Evolutionary conservation across 2,797 vertebrate genomes (phyloP).

Genomic region (Melanotaenia boesemani): DNA sequence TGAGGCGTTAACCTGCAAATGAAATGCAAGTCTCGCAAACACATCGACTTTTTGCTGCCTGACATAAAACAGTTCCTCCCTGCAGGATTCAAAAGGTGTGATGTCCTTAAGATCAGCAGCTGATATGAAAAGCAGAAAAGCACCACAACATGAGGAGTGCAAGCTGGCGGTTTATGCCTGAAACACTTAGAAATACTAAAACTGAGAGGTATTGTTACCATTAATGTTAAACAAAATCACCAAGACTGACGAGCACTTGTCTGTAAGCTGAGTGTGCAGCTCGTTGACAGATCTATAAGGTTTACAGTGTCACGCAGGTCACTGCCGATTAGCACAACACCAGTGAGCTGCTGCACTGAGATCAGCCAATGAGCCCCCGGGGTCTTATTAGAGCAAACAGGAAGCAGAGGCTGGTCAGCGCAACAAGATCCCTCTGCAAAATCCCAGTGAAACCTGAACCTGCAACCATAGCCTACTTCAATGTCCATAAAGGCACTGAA

Average conservation of each 20-base stretch:
- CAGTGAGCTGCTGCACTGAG: conserved; percentile 39
- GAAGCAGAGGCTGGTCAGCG: conserved; percentile 58
- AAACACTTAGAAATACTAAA: neutral
- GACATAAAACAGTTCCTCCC: conserved; percentile 13
- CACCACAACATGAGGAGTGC: neutral
- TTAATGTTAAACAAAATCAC: conserved; percentile 35
- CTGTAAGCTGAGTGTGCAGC: conserved; percentile 52
- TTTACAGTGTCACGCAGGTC: conserved; percentile 65
- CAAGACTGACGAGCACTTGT: conserved; percentile 25
- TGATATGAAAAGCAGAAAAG: neutral
- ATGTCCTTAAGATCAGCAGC: conserved; percentile 10
- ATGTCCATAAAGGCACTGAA: conserved; percentile 18
- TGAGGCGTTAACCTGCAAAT: conserved; percentile 12
- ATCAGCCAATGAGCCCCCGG: conserved; percentile 68
- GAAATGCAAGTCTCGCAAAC: conserved; percentile 11
- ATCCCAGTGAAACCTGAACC: conserved; percentile 60
- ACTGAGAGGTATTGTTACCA: neutral
- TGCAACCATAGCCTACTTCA: conserved; percentile 32
- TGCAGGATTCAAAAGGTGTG: conserved; percentile 42
- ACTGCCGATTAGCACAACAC: conserved; percentile 64
- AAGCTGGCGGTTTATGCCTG: neutral
- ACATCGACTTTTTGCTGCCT: neutral
- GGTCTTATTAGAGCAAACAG: conserved; percentile 73
- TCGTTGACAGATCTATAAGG: conserved; percentile 64
- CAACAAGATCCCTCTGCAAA: conserved; percentile 37